These are phyloP conservation scores for Asobara japonica DNA, from an alignment of 1,140 invertebrate species.

Conservation along the genomic window DNA sequence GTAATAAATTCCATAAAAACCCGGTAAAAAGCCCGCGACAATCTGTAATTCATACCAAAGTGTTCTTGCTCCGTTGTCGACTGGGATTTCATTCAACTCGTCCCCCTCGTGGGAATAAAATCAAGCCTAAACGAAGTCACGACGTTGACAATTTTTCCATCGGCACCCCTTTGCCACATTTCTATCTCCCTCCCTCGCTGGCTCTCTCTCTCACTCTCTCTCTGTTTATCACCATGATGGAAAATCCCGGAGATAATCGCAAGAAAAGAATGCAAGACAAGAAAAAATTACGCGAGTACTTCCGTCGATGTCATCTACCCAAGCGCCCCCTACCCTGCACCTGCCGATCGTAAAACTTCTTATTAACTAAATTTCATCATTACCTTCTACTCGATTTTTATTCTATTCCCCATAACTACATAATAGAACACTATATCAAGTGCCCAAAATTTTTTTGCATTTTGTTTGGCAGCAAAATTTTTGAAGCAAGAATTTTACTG, in stretches of 20 bases:
- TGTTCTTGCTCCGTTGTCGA: background rate
- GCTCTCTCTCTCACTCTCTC: too few species aligned
- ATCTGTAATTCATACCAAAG: conserved; percentile 15
- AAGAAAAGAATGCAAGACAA: background rate
- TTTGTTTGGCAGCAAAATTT: too few species aligned
- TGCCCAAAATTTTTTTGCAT: too few species aligned
- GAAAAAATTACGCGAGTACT: background rate
- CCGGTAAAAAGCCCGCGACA: background rate
- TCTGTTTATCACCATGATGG: background rate
- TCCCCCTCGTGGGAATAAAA: conserved; percentile 16
- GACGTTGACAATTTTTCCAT: conserved; percentile 8
- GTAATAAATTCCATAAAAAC: background rate
- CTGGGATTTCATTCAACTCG: background rate
- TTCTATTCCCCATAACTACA: too few species aligned
- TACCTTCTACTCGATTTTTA: background rate
- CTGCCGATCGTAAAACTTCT: background rate
- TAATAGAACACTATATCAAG: too few species aligned
- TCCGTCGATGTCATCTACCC: background rate
- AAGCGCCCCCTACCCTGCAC: background rate
- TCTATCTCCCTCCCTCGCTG: background rate
- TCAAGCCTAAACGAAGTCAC: conserved; percentile 9
- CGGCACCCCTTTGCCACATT: background rate
- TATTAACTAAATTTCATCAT: too few species aligned
- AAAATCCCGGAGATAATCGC: conserved; percentile 24
- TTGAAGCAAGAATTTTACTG: too few species aligned